A percentile compares a stretch with the other conserved stretches of the same genome.
Evolutionary conservation across 2,888 invertebrate genomes (phyloP).

Genomic region (Scrobipalpa costella): DNA sequence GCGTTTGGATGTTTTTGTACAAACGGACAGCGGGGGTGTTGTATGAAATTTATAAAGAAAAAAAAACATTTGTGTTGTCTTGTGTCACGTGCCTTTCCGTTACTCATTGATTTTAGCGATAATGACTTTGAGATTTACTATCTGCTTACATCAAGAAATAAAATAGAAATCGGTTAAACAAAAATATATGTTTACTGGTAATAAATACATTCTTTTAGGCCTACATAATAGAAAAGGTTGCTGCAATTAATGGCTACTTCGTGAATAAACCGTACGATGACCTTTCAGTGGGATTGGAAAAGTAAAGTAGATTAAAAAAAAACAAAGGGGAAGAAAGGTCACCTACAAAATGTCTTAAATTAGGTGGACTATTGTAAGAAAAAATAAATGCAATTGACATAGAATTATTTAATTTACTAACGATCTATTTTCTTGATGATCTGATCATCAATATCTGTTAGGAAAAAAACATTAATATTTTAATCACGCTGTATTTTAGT

Average conservation of each 20-base stretch:
- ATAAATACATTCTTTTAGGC: too few relatives aligned
- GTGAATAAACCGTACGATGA: background rate
- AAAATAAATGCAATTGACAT: too few relatives aligned
- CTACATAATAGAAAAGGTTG: conserved; percentile 32
- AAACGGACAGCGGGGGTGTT: conserved; percentile 40
- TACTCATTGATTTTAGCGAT: conserved; percentile 6
- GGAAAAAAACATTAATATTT: too few relatives aligned
- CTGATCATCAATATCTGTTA: too few relatives aligned
- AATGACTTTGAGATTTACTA: background rate
- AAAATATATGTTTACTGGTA: too few relatives aligned
- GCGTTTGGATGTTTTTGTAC: conserved; percentile 50
- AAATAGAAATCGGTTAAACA: background rate
- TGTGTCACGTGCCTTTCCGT: conserved; percentile 44
- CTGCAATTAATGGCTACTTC: background rate
- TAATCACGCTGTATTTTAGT: background rate
- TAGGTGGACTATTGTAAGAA: too few relatives aligned
- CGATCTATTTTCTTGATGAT: too few relatives aligned
- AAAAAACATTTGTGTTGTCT: conserved; percentile 33
- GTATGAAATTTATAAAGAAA: conserved; percentile 30
- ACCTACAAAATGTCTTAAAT: background rate
- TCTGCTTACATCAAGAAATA: background rate
- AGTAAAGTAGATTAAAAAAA: conserved; percentile 31
- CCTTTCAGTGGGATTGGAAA: conserved; percentile 26
- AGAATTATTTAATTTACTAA: too few relatives aligned
- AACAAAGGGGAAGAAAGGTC: conserved; percentile 30